Base-by-base conservation (phyloP, 2,113 vertebrate species). In the Tylochromis polylepis region DNA sequence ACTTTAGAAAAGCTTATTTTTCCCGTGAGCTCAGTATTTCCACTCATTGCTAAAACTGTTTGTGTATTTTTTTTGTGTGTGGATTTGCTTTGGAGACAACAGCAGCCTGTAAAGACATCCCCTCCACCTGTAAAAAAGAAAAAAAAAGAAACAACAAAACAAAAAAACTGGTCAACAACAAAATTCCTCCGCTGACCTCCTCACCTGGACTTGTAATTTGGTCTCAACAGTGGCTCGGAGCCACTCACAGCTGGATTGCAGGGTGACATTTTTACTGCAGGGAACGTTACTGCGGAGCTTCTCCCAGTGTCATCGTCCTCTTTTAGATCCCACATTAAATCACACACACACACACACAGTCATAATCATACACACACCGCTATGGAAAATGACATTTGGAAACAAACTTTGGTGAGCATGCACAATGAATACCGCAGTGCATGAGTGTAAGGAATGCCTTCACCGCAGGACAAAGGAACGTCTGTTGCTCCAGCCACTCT, bases 301-400 rank as follows among this genome's bases (percentile, higher is more conserved):
- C 70, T 57, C 65, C 72, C 59, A 8, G 62, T 90, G 75, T 89
- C 88, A 77, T 82, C 88, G 22, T 90, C 79, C 84, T 81, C 60
- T 75, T 79, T 87, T 84, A 53, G 41, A 72, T 78, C 81, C 58
- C 46, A 83, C 81, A 67, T 3, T 83, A 83, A 91, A 75, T 84
- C 90, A 60, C 58, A 38, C 53, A n/a, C 58, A 38, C 53, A n/a
- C 62, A 55, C 51, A 56, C 65, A 65, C 80, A 79, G 65, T 81
- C 81, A 86, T 55, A 77, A 67, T 41, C 62, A 72, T 56, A 24
- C 55, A 65, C 79, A 38, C 70, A 24, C 78, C 22, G 1, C 57
- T 53, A 56, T 82, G 89, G 87, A 94, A 91, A 93, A 92, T 94
- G 86, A 89, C 87, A 80, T 91, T 92, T 94, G 86, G 87, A 92